Evolutionary conservation across 2,888 invertebrate species (phyloP).

Genomic region (Microctonus aethiopoides): DNA sequence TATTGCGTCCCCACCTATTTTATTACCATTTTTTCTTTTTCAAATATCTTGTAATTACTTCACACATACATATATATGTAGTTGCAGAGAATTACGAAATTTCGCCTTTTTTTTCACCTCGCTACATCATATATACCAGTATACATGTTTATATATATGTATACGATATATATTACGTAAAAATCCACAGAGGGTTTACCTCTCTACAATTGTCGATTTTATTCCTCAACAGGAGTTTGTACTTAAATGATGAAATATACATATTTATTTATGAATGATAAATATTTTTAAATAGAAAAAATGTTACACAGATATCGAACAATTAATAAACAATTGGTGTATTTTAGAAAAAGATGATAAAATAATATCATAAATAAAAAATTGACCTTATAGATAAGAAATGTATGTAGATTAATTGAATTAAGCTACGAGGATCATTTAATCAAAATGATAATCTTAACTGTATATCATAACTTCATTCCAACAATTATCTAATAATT

Average conservation of each 20-base stretch:
- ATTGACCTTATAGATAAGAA: not conserved
- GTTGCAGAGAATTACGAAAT: not conserved
- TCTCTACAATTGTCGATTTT: not conserved
- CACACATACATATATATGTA: not conserved
- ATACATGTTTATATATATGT: not conserved
- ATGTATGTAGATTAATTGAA: not conserved
- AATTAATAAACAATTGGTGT: not conserved
- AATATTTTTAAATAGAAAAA: not conserved
- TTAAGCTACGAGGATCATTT: not conserved
- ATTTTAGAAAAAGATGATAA: not conserved
- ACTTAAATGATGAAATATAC: not conserved
- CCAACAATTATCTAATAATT: not conserved
- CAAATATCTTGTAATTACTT: constrained; percentile 9
- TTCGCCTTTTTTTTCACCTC: constrained; percentile 3
- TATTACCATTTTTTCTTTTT: not conserved
- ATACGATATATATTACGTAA: not conserved
- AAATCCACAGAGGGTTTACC: not conserved
- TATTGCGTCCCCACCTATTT: not conserved
- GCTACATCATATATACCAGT: not conserved
- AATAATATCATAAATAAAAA: not conserved
- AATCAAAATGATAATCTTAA: not conserved
- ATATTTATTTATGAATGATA: not conserved
- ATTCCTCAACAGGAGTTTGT: not conserved
- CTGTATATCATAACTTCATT: not conserved
- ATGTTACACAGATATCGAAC: not conserved